Conservation (phyloP, 2,888 invertebrate genomes). For the Ophion slaviceki region DNA sequence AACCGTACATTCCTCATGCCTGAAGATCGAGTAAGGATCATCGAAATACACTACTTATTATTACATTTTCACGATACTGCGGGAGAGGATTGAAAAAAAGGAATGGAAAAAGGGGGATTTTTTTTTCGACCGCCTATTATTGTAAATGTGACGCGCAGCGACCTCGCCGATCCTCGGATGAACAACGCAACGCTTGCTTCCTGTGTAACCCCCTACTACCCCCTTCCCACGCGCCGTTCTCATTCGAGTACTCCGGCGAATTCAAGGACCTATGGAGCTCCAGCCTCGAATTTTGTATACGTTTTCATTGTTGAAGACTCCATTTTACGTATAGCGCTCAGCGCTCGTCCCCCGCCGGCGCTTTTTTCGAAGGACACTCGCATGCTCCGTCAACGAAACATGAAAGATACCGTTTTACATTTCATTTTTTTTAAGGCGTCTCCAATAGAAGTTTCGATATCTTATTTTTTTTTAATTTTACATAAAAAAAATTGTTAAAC, state of each 20-base stretch:
- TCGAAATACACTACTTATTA: background rate
- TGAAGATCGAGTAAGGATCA: background rate
- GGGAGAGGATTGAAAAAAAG: background rate
- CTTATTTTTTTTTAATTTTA: too few relatives aligned
- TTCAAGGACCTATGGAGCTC: background rate
- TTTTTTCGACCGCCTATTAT: background rate
- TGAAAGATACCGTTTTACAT: background rate
- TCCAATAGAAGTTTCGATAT: too few relatives aligned
- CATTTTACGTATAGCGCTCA: background rate
- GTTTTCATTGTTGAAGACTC: background rate
- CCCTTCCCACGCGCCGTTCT: background rate
- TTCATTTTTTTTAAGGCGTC: background rate
- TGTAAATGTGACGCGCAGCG: background rate
- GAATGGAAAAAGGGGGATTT: background rate
- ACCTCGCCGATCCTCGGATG: background rate
- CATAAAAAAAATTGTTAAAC: too few relatives aligned
- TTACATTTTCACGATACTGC: background rate
- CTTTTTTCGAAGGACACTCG: background rate
- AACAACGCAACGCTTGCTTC: background rate
- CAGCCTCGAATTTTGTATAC: background rate
- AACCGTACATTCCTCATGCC: conserved; percentile 14
- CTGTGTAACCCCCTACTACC: background rate
- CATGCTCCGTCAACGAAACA: background rate
- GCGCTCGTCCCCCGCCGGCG: background rate
- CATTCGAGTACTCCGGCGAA: background rate